phyloP scores from a whole-genome alignment of 1,140 invertebrate genomes.

The Drosophila orosa region DNA sequence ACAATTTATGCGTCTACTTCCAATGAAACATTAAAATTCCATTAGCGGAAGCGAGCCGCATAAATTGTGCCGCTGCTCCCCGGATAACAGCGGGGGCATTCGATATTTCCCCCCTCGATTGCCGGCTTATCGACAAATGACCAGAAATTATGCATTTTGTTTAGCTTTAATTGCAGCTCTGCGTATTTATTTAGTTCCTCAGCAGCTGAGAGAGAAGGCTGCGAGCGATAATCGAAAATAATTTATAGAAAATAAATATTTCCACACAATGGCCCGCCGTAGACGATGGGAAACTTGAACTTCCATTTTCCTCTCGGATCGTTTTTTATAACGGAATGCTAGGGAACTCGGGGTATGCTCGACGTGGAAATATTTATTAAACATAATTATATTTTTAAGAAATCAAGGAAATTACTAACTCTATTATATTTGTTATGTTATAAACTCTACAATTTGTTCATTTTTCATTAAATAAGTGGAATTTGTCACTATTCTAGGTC shows the following conservation, averaged over 20 bases:
- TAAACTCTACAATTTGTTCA: not conserved
- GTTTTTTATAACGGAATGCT: constrained; percentile 28
- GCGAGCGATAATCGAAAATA: constrained; percentile 74
- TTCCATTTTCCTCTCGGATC: constrained; percentile 38
- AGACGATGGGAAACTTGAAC: constrained; percentile 69
- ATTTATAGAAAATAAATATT: constrained; percentile 83
- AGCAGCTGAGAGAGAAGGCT: not conserved
- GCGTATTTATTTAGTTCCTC: constrained; percentile 60
- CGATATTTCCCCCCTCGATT: constrained; percentile 13
- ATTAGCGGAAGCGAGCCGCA: constrained; percentile 73
- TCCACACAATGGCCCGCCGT: constrained; percentile 65
- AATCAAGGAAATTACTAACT: not conserved
- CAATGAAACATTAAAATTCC: constrained; percentile 82
- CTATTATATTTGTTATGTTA: not conserved
- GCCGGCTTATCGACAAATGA: constrained; percentile 63
- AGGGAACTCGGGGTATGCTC: not conserved
- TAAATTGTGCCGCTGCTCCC: constrained; percentile 48
- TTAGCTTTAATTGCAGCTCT: constrained; percentile 72
- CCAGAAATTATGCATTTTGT: constrained; percentile 79
- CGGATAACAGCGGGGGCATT: constrained; percentile 2
- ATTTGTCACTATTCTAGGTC: not conserved
- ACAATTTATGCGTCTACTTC: constrained; percentile 70
- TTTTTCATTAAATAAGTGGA: not conserved
- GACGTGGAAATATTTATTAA: not conserved
- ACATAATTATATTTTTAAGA: too few species aligned